These are phyloP conservation scores for Tenthredo distinguenda DNA, from an alignment of 2,888 invertebrate genomes.

Conservation along the genomic window DNA sequence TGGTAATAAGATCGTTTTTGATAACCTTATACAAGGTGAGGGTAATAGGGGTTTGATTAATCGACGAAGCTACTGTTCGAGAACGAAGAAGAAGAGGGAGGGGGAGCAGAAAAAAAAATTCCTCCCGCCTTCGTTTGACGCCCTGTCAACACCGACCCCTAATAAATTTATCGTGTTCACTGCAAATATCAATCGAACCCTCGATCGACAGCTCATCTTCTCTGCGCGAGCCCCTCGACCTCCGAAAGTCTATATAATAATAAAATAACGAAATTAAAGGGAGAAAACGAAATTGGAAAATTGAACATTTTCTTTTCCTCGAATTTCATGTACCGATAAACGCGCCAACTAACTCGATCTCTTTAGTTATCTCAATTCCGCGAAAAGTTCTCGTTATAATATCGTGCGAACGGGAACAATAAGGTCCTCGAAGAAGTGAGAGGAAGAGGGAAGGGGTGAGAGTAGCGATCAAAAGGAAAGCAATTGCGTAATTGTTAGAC, in stretches of 20 bases:
- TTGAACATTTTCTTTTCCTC: not conserved
- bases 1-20: slow-evolving; percentile 40
- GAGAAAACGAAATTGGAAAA: not conserved
- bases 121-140: slow-evolving; percentile 22
- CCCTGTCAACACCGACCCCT: slow-evolving; percentile 40
- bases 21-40: slow-evolving; percentile 33
- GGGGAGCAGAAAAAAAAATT: not conserved
- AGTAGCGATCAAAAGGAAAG: slow-evolving; percentile 40
- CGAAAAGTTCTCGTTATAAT: not conserved
- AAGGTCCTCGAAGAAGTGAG: not conserved
- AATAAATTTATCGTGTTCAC: slow-evolving; percentile 46
- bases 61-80: slow-evolving; percentile 35
- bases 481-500: slow-evolving; percentile 49
- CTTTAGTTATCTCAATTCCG: not conserved
- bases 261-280: not conserved
- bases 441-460: not conserved
- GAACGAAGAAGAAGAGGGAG: not conserved
- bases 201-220: slow-evolving; percentile 11
- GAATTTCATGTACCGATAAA: not conserved
- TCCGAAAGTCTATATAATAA: not conserved
- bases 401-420: not conserved
- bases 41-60: slow-evolving; percentile 49
- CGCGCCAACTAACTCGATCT: not conserved
- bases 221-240: not conserved
- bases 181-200: slow-evolving; percentile 35